phyloP scores from a whole-genome alignment of 2,797 vertebrate genomes.

The Gallinago nigripennis region DNA sequence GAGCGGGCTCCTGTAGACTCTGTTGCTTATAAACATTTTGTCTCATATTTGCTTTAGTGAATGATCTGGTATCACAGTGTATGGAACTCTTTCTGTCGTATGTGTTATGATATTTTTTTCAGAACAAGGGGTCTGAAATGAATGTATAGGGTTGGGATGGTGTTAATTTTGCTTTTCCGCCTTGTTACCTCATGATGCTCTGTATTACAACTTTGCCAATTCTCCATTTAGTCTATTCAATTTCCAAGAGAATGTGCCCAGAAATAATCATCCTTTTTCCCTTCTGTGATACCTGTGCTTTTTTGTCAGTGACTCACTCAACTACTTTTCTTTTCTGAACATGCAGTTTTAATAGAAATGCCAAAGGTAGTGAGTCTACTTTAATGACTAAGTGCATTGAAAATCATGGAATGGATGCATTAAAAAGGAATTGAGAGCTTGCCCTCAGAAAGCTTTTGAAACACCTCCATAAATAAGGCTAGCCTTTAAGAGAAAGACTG shows the following conservation, averaged over 20 bases:
- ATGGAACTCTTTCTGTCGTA: not conserved
- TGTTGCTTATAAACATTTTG: not conserved
- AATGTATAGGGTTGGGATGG: not conserved
- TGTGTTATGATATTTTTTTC: not conserved
- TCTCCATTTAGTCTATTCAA: not conserved
- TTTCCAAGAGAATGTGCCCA: not conserved
- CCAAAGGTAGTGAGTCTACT: not conserved
- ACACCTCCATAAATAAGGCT: not conserved
- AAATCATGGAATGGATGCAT: not conserved
- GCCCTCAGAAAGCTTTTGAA: not conserved
- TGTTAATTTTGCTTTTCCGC: not conserved
- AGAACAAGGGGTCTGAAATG: not conserved
- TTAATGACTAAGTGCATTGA: not conserved
- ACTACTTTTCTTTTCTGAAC: not conserved
- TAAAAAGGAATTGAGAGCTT: not conserved
- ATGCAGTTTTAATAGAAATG: constrained; percentile 43
- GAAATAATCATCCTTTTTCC: constrained; percentile 21
- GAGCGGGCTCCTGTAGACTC: not conserved
- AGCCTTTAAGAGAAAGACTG: not conserved
- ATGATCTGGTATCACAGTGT: not conserved
- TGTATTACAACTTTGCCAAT: not conserved
- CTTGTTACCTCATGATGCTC: not conserved
- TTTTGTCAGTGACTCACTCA: constrained; percentile 27
- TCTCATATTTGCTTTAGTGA: not conserved
- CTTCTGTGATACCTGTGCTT: not conserved